Base-by-base conservation (phyloP, 2,113 vertebrate genomes). In the Anolis sagrei region DNA sequence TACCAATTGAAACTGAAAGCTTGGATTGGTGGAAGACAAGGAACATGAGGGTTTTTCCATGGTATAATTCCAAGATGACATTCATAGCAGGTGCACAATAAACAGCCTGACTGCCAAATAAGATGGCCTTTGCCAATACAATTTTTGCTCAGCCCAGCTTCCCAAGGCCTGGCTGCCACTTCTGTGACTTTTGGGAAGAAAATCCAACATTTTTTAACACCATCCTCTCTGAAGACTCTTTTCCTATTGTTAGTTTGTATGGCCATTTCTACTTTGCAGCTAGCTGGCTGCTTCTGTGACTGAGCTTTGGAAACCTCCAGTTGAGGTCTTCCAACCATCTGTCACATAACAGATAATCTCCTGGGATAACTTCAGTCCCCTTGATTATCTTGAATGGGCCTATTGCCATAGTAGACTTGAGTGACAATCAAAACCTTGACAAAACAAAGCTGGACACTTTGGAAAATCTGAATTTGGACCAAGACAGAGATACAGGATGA, bases 1-100 rank as follows among this genome's bases (percentile, higher is more conserved):
- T 94, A 89, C 86, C 92, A 94, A 92, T 89, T 94, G 94, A 94
- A 95, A 93, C 92, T 74, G 90, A 90, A 94, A 93, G 84, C 91
- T 0, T 0, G 81, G 85, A 88, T 81, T 0, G 1, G 84, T 82
- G 88, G 92, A 0, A 69, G 84, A 79, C 75, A 76, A 93, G 83
- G 86, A 91, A 93, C 79, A 86, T 1, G 0, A 91, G 92, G 83
- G 81, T 0, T 36, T 91, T 92, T 84, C 54, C 7, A 10, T 85
- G 92, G 89, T 81, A 83, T 94, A 94, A 94, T 94, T 93, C 90
- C 84, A 85, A 88, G 88, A 91, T 85, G 91, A 92, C 89, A 92
- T 92, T 93, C 89, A 83, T 90, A 91, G 89, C 89, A 89, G 90
- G 82, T 27, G 0, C 90, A 90, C 92, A 93, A 94, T 92, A 90